Evolutionary conservation across 1,140 invertebrate genomes (phyloP), one percentile per base, ranked within the genome.

Genomic region (Pentalonia nigronervosa): DNA sequence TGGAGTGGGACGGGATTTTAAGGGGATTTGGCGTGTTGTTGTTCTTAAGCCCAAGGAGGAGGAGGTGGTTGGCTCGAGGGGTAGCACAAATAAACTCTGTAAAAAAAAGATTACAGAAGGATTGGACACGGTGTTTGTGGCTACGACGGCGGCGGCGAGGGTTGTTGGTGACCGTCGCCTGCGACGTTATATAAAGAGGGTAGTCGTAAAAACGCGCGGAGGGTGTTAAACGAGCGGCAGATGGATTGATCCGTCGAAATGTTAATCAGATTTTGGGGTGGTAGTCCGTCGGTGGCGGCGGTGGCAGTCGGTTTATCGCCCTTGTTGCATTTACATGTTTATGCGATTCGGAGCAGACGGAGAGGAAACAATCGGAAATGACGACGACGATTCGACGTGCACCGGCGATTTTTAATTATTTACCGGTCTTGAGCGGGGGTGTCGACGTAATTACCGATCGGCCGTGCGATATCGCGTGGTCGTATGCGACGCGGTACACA

Each of bases 211-310:
- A 76, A 76, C 50, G 9, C 34, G 41, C 48, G 50, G 36, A 86
- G 81, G 91, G 91, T 92, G 91, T 92, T 92, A 92, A 92, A 92
- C 91, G 91, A 92, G 67, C 91, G 91, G 91, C 91, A 92, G 91
- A 92, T 92, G 91, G 91, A 92, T 92, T 92, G 91, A 86, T 93
- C 91, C 91, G 91, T 93, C 91, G 91, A 93, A 93, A 93, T 93
- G 91, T 93, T 93, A 93, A 93, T 93, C 91, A 93, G 91, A 93
- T 93, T 93, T 93, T 45, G n/a, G 45, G 76, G 67, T 50, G 90
- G 90, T 91, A n/a, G n/a, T 90, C 36, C 36, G 90, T 90, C 56
- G 90, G 34, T 76, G 56, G 50, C 36, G 84, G 83, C 36, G 84
- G 83, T 34, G 56, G 60, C 53, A 34, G 41, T 91, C 67, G 60